Base-by-base conservation (phyloP, 2,888 invertebrate species). In the Drosophila fungiperda region DNA sequence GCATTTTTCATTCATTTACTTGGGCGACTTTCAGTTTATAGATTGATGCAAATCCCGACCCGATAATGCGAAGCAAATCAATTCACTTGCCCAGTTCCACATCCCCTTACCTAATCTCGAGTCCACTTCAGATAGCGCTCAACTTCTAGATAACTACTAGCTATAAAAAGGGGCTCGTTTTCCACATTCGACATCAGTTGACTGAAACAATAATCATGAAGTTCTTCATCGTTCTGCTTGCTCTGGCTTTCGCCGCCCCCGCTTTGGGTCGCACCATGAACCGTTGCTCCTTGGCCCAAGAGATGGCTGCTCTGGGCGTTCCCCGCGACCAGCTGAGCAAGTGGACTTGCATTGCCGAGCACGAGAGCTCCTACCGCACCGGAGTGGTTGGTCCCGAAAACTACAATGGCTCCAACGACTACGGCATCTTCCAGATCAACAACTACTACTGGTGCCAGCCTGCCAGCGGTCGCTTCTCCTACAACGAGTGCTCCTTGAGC, bases 371-470 rank as follows among this genome's bases (percentile, higher is more conserved):
- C 35, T 92, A 93, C 49, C 92, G 93, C 50, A 94, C 94, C 0
- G 78, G 92, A 23, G 93, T 92, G 2, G 90, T 93, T 4, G 94
- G 94, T 0, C 92, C 91, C 3, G 73, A 91, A 0, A 94, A 94
- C 86, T 79, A 68, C 2, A 93, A 94, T 71, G 94, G 94, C 1
- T 91, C 92, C 63, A 83, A 83, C 49, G 93, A 93, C 81, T 93
- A 87, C 68, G 92, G 92, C n/a, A 80, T 92, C 64, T 92, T 92
- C 78, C 92, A 92, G 82, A 87, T 92, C 59, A 92, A 92, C 77
- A 82, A 91, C 75, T 78, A 78, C 57, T 92, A 87, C 75, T 93
- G 93, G 93, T 93, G 93, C 68, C 65, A 85, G 53, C 86, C 90
- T 54, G 68, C 69, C 35, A 73, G 54, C 45, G 84, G 89, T 26